Evolutionary conservation across 1,140 invertebrate species (phyloP), one percentile per base, ranked within the genome.

Genomic region (Ctenoplectra terminalis): DNA sequence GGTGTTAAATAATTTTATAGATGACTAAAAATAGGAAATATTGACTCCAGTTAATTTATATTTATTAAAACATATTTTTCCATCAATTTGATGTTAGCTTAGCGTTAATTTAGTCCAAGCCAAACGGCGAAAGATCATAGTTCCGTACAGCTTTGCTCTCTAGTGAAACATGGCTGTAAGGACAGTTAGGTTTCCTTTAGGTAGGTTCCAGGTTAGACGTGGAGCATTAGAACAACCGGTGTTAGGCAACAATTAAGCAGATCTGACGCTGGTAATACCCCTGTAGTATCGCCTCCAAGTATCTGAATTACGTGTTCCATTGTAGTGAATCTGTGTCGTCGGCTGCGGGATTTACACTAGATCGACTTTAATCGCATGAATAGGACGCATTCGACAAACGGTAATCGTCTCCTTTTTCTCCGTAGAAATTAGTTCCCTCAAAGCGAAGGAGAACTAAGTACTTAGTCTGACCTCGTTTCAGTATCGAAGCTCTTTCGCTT

Each of bases 171-270:
- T n/a, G 61, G 31, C 43, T 31, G 60, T 37, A 69, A 66, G 66
- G 40, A 40, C 58, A 58, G 71, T n/a, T 71, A 54, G 23, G 34
- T 78, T 70, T 76, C 63, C 72, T 67, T 26, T 34, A 73, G 56
- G 37, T 31, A 71, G 54, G 67, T 54, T 48, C 46, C 29, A 66
- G 85, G 56, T 79, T 66, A 81, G 74, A 61, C 74, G 81, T 67
- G 72, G 15, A 75, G 74, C 80, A 88, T 86, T 86, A 86, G 77
- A 63, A 73, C 56, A 72, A 63, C 48, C 58, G 72, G 43, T 56
- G 71, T 87, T 88, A 73, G 84, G 56, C 78, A 71, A 73, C 84
- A 86, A 86, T 88, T 86, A 86, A 88, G 75, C 85, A 81, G 87
- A 88, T 83, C 72, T 72, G 75, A 86, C 81, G 79, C 50, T 61